Conservation (phyloP, 2,888 invertebrate genomes). For the Eupithecia subfuscata region DNA sequence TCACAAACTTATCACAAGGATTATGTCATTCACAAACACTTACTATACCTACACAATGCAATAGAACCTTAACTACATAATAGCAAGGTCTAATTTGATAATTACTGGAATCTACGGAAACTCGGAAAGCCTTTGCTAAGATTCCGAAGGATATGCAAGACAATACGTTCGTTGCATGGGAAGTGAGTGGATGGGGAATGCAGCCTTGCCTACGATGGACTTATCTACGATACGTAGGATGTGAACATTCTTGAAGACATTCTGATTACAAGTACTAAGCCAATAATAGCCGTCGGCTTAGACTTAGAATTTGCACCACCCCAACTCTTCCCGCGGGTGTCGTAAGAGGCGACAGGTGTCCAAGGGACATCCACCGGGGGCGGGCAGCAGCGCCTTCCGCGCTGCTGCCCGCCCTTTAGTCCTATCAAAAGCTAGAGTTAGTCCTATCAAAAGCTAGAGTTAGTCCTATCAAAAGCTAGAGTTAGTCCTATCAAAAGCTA, state of each 20-base stretch:
- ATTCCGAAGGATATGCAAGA: constrained; percentile 15
- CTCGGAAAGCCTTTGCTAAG: not conserved
- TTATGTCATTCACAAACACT: constrained; percentile 40
- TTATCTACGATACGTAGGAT: constrained; percentile 28
- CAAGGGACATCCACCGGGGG: too few species aligned
- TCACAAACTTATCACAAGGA: constrained; percentile 37
- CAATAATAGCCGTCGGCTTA: not conserved
- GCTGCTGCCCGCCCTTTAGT: too few species aligned
- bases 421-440: too few species aligned
- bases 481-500: too few species aligned
- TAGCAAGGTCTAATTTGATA: constrained; percentile 27
- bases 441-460: too few species aligned
- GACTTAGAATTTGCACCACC: too few species aligned
- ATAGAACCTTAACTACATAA: constrained; percentile 17
- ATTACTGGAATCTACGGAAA: constrained; percentile 25
- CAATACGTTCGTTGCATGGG: constrained; percentile 48
- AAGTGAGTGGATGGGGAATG: constrained; percentile 47
- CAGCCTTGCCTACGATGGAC: constrained; percentile 51
- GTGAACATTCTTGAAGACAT: constrained; percentile 27
- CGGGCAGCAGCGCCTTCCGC: too few species aligned
- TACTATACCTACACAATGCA: constrained; percentile 16
- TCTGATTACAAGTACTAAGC: not conserved
- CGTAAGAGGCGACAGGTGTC: too few species aligned
- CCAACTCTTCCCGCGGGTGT: too few species aligned
- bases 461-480: too few species aligned